These are phyloP conservation scores for Chaetura pelagica DNA, from an alignment of 2,113 vertebrate species.

Conservation along the genomic window DNA sequence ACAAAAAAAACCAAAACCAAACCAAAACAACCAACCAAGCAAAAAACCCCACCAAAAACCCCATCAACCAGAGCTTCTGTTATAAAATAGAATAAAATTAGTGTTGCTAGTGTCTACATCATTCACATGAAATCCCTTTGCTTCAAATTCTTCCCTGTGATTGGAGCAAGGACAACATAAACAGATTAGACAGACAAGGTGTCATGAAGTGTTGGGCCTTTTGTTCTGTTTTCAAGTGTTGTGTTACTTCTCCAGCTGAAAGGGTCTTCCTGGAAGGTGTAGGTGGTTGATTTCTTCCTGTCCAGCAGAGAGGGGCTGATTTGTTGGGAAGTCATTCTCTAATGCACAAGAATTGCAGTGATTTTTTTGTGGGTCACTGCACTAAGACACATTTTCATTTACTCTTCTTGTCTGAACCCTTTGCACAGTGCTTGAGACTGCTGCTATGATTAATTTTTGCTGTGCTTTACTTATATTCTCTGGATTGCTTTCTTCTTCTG, in stretches of 20 bases:
- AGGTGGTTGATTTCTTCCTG: background rate
- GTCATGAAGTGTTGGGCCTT: background rate
- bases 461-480: background rate
- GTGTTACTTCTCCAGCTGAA: background rate
- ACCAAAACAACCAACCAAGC: no score
- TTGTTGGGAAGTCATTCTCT: background rate
- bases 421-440: background rate
- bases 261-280: background rate
- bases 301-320: background rate
- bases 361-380: background rate
- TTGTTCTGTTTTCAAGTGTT: background rate
- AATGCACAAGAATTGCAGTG: background rate
- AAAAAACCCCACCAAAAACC: no score
- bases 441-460: background rate
- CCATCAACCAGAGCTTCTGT: background rate
- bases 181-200: background rate
- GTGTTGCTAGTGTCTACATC: background rate
- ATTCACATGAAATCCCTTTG: background rate
- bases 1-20: no score
- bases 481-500: background rate
- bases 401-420: background rate
- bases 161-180: background rate
- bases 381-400: background rate
- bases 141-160: background rate
- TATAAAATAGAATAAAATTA: background rate